These are phyloP conservation scores for Leiothrix lutea DNA, from an alignment of 2,113 vertebrate species.

Conservation along the genomic window DNA sequence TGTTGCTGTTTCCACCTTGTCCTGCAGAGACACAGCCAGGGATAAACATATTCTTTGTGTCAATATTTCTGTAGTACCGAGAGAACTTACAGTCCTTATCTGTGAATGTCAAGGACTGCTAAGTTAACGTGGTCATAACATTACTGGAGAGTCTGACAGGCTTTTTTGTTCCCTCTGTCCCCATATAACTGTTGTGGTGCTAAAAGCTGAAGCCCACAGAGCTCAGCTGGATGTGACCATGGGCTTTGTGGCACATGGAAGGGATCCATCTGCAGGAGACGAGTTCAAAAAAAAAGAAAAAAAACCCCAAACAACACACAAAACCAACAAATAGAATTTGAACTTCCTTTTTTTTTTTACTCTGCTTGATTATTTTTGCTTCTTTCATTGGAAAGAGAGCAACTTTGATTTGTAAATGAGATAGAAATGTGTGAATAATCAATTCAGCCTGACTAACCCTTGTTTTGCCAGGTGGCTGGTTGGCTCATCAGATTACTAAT, in stretches of 20 bases:
- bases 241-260: not conserved
- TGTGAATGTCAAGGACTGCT: slow-evolving; percentile 55
- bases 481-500: not conserved
- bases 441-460: not conserved
- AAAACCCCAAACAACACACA: not conserved
- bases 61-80: slow-evolving; percentile 46
- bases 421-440: not conserved
- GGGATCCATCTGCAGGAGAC: not conserved
- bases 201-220: not conserved
- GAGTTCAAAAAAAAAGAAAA: not conserved
- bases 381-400: not conserved
- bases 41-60: slow-evolving; percentile 65
- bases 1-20: slow-evolving; percentile 42
- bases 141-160: not conserved
- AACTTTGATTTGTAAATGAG: not conserved
- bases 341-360: not conserved
- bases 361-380: not conserved
- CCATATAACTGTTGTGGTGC: not conserved
- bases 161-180: not conserved
- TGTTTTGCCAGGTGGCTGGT: not conserved
- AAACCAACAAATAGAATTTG: not conserved
- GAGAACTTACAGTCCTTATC: slow-evolving; percentile 61
- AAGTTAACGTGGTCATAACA: slow-evolving; percentile 16
- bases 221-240: not conserved
- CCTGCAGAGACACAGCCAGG: slow-evolving; percentile 7